These are phyloP conservation scores for Dryobotodes eremita DNA, from an alignment of 2,888 invertebrate species.

Conservation along the genomic window DNA sequence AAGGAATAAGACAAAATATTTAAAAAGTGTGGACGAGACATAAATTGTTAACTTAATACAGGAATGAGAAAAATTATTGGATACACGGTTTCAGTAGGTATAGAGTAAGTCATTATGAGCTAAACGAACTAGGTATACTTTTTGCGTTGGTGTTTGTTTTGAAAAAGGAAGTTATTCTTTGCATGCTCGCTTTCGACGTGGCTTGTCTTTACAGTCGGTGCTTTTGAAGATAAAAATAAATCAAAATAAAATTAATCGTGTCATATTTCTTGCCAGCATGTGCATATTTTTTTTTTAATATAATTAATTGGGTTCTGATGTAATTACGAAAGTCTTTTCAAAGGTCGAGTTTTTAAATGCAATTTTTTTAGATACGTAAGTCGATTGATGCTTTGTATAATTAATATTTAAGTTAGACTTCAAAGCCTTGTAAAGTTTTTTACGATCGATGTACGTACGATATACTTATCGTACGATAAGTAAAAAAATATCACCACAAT, in stretches of 20 bases:
- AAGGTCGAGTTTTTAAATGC: not conserved
- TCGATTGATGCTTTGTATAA: not conserved
- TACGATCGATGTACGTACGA: too few relatives aligned
- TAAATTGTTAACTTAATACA: too few relatives aligned
- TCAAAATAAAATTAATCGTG: slow-evolving; percentile 25
- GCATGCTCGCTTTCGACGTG: not conserved
- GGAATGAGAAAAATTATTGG: too few relatives aligned
- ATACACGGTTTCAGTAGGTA: too few relatives aligned
- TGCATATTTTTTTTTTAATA: slow-evolving; percentile 25
- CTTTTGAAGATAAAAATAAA: slow-evolving; percentile 27
- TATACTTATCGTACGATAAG: too few relatives aligned
- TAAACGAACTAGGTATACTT: not conserved
- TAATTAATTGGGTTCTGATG: not conserved
- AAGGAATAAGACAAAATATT: too few relatives aligned
- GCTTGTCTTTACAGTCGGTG: slow-evolving; percentile 17
- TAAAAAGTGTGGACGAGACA: too few relatives aligned
- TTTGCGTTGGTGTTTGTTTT: not conserved
- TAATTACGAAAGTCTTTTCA: not conserved
- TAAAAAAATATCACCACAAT: too few relatives aligned
- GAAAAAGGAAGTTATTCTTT: not conserved
- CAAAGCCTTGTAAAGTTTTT: too few relatives aligned
- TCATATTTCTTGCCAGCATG: slow-evolving; percentile 23
- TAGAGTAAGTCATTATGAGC: too few relatives aligned
- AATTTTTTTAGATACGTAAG: not conserved
- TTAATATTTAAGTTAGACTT: too few relatives aligned